Evolutionary conservation across 2,113 vertebrate genomes (phyloP), one percentile per base, ranked within the genome.

Genomic region (Setophaga coronata): DNA sequence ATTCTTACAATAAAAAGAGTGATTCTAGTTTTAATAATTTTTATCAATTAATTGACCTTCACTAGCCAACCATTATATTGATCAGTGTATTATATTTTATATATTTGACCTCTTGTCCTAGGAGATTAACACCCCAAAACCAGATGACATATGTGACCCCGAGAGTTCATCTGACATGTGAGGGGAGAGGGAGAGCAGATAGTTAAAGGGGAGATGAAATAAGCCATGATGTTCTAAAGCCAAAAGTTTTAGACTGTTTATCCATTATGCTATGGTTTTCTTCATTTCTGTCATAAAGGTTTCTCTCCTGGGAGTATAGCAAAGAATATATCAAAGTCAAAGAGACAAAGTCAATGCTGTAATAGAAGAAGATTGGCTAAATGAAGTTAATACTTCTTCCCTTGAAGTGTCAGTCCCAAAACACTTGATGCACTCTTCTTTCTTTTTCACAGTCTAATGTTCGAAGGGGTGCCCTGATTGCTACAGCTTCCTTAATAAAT

Each of bases 401-500:
- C 28, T 25, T 70, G 36, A 50, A 80, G 12, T 11, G 16, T 65
- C 58, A 80, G 20, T 50, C 21, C 29, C 34, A 64, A 58, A 72
- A 2, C 10, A 34, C 20, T 50, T 65, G 13, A 45, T 80, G 3
- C 3, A 29, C 20, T 72, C 26, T 3, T 48, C 13, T 65, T 34
- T 25, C 10, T 31, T 61, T 45, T 43, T 20, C 12, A 38, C 7
- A 43, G 23, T 38, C 11, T 58, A 61, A 62, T 0, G 0, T 56
- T 76, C 73, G 54, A 71, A 79, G 33, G 10, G 4, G 4, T 71
- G 12, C 20, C 26, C 50, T 58, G 48, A 53, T 34, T 79, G 3
- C 7, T 62, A 38, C 60, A 82, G 36, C 13, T 64, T 88, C 40
- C 43, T 72, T 85, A 50, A 45, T 50, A 91, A 51, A 60, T 48